Evolutionary conservation across 1,140 invertebrate genomes (phyloP).

Genomic region (Ruditapes philippinarum): DNA sequence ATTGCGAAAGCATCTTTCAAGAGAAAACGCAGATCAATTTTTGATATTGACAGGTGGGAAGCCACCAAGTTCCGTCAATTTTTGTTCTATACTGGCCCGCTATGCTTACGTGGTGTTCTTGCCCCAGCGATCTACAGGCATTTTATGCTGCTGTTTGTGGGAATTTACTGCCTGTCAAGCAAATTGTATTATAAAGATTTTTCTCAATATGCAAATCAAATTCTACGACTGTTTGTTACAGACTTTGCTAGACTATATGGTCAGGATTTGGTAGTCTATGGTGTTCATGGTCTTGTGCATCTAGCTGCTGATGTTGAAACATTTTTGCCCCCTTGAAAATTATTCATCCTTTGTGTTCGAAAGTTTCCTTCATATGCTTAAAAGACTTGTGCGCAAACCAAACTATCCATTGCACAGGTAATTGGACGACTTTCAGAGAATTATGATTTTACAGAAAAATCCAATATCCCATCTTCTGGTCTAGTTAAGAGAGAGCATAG

Average conservation of each 20-base stretch:
- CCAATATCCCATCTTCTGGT: not conserved
- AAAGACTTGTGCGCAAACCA: constrained; percentile 57
- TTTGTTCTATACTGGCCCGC: constrained; percentile 64
- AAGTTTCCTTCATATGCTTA: constrained; percentile 60
- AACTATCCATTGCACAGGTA: constrained; percentile 62
- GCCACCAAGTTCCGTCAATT: constrained; percentile 86
- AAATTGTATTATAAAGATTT: not conserved
- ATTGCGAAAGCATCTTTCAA: constrained; percentile 76
- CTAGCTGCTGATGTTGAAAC: constrained; percentile 35
- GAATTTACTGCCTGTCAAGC: constrained; percentile 70
- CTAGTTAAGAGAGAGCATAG: constrained; percentile 38
- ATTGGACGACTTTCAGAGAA: constrained; percentile 61
- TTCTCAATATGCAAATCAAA: constrained; percentile 58
- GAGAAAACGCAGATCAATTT: constrained; percentile 84
- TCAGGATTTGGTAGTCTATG: constrained; percentile 51
- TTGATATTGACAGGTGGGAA: constrained; percentile 86
- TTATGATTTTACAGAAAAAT: not conserved
- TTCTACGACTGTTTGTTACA: constrained; percentile 52
- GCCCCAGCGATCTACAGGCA: constrained; percentile 27
- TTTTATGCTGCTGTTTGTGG: constrained; percentile 62
- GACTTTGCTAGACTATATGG: constrained; percentile 51
- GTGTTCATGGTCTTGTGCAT: constrained; percentile 63
- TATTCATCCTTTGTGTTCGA: constrained; percentile 63
- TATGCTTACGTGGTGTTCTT: constrained; percentile 30
- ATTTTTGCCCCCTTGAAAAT: constrained; percentile 52